Percentiles rank a stretch among this genome's conserved stretches.
These are phyloP conservation scores for Volucella bombylans DNA, from an alignment of 2,888 invertebrate species.

Conservation along the genomic window DNA sequence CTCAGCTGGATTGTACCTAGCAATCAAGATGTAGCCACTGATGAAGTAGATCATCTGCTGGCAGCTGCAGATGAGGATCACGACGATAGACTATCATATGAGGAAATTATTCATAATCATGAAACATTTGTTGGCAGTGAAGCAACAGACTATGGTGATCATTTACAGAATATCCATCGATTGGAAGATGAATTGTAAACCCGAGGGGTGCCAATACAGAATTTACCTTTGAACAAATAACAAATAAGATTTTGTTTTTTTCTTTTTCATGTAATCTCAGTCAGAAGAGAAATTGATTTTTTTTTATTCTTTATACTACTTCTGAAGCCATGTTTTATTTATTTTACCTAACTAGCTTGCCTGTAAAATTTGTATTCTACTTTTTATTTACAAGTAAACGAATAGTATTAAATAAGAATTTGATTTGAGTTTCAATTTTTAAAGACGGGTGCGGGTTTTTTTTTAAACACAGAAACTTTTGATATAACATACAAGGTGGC, in stretches of 20 bases:
- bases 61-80: slow-evolving; percentile 92
- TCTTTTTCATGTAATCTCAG: slow-evolving; percentile 20
- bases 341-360: slow-evolving; percentile 26
- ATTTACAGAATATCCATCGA: slow-evolving; percentile 91
- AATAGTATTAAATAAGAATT: slow-evolving; percentile 12
- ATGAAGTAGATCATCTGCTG: slow-evolving; percentile 95
- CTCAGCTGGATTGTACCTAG: slow-evolving; percentile 95
- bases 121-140: slow-evolving; percentile 96
- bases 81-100: slow-evolving; percentile 89
- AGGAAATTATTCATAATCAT: slow-evolving; percentile 92
- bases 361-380: slow-evolving; percentile 9
- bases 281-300: background rate
- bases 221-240: slow-evolving; percentile 8
- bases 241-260: slow-evolving; percentile 21
- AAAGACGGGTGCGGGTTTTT: background rate
- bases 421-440: background rate
- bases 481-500: no score
- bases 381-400: slow-evolving; percentile 31
- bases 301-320: background rate
- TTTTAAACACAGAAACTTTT: background rate
- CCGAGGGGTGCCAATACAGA: background rate
- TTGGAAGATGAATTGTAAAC: slow-evolving; percentile 91
- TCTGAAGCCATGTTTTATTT: slow-evolving; percentile 52
- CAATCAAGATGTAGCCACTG: slow-evolving; percentile 93
- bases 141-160: slow-evolving; percentile 93